Evolutionary conservation across 2,113 vertebrate genomes (phyloP), one percentile per base, ranked within the genome.

Genomic region (Lethenteron reissneri): DNA sequence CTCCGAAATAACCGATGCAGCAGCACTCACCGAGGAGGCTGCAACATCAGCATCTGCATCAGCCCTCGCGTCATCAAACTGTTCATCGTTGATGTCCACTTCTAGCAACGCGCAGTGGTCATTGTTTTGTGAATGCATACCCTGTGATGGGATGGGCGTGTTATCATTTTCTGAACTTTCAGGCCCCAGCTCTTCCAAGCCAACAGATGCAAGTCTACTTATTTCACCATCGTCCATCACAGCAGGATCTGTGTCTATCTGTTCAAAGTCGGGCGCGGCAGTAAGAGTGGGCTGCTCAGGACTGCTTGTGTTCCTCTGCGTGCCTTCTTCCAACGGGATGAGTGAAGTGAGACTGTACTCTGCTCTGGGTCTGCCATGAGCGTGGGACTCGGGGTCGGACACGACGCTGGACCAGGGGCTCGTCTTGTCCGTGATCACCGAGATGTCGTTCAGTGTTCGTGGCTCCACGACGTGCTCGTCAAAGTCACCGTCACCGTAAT

Each of bases 401-500:
- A 85, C 0, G 25, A 89, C 71, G 72, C 91, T 95, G 76, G 90
- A 92, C 94, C 90, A 94, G 13, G 91, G 89, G 62, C 89, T 96
- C 13, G 86, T 97, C 80, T 76, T 85, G 74, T 92, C 91, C 0
- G 88, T 95, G 60, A 84, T 1, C 1, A 83, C 84, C 0, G 85
- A 92, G 56, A 95, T 74, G 72, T 99, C 92, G 11, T 97, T 99
- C 2, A 99, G 85, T 69, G 83, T 73, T 68, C 79, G 82, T 7
- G 85, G 90, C 17, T 90, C 84, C 73, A 95, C 76, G 14, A 96
- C 56, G 1, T 84, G 83, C 79, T 88, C 89, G n/a, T 96, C 90
- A 1, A 86, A 95, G 69, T 90, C 88, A 11, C 83, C 86, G 4
- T 86, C 83, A 3, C 82, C 83, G 62, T n/a, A 9, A n/a, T 68